Evolutionary conservation across 2,113 vertebrate species (phyloP).

Genomic region (Pandion haliaetus): DNA sequence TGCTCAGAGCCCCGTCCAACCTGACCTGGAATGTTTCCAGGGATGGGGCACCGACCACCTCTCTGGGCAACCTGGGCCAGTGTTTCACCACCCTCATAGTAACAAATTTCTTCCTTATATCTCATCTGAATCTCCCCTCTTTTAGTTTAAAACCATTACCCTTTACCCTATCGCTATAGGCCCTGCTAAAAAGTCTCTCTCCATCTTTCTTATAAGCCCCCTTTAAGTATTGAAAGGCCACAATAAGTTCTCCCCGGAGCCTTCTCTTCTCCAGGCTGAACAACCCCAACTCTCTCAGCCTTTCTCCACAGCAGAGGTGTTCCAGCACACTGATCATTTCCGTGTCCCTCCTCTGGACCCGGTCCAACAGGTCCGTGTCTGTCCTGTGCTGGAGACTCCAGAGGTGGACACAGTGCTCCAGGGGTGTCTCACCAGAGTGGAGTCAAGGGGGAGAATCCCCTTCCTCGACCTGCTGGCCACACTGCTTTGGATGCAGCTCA

Average conservation of each 20-base stretch:
- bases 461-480: neutral
- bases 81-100: neutral
- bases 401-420: neutral
- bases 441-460: neutral
- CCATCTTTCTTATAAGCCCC: no score
- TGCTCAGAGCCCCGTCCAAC: neutral
- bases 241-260: neutral
- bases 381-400: neutral
- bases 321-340: accelerated
- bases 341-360: neutral
- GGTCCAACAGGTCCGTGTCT: neutral
- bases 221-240: accelerated
- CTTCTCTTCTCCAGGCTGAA: neutral
- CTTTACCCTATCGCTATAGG: no score
- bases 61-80: neutral
- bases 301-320: accelerated
- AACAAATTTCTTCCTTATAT: no score
- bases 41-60: neutral
- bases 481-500: neutral
- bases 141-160: no score
- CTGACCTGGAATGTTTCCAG: no score
- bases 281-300: neutral
- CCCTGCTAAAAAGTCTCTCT: no score
- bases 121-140: no score
- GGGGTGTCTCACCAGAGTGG: accelerated